These are phyloP conservation scores for Metridium senile DNA, from an alignment of 92 coral and sea anemone genomes.

Conservation along the genomic window DNA sequence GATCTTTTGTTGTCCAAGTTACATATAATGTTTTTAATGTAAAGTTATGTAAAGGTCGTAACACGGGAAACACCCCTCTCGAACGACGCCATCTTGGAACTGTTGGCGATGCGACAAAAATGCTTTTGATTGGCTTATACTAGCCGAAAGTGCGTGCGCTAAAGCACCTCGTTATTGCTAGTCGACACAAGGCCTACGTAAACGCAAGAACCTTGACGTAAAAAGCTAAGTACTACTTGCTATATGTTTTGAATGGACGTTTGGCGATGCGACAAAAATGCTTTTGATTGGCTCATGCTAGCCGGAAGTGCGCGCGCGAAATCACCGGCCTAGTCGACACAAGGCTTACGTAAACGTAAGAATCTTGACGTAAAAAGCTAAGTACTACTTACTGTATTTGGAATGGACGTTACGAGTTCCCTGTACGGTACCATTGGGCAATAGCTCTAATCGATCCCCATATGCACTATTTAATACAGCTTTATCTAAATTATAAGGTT, in stretches of 20 bases:
- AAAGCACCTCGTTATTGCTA: background rate
- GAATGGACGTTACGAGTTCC: slow-evolving; percentile 56
- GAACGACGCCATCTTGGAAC: too few species aligned
- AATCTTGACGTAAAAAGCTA: background rate
- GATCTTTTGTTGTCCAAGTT: too few species aligned
- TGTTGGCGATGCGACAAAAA: too few species aligned
- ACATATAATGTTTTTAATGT: too few species aligned
- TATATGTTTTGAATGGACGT: slow-evolving; percentile 51
- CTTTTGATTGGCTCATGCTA: too few species aligned
- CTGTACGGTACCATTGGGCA: slow-evolving; percentile 58
- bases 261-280: too few species aligned
- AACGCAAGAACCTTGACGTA: background rate
- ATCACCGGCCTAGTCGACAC: background rate
- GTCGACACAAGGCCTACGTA: background rate
- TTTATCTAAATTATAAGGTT: slow-evolving; percentile 34
- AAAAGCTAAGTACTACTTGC: slow-evolving; percentile 36
- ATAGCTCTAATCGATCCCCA: slow-evolving; percentile 54
- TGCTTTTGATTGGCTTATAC: too few species aligned
- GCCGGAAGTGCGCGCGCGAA: too few species aligned
- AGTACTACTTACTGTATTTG: slow-evolving; percentile 53
- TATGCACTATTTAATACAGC: slow-evolving; percentile 56
- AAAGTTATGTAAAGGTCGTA: too few species aligned
- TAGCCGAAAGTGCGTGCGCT: too few species aligned
- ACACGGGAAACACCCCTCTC: too few species aligned
- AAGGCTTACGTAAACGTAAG: background rate